phyloP scores from a whole-genome alignment of 1,140 invertebrate species.

The Oncopeltus fasciatus region DNA sequence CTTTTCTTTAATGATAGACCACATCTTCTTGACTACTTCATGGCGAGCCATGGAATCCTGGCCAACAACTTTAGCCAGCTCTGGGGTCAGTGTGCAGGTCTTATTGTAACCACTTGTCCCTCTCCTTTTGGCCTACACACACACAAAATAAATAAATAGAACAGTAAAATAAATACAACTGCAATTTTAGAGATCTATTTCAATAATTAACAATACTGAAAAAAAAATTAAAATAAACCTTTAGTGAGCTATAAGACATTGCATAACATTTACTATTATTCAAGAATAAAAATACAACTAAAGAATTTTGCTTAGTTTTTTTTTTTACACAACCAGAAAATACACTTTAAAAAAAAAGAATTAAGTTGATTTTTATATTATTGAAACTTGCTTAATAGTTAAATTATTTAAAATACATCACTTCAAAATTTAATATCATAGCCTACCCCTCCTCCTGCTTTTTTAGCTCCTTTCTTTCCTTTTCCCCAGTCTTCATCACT shows the following conservation, averaged over 20 bases:
- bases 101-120: constrained; percentile 62
- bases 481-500: constrained; percentile 66
- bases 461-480: constrained; percentile 36
- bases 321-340: too few relatives aligned
- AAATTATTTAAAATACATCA: neutral
- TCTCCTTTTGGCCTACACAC: constrained; percentile 31
- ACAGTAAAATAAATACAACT: too few relatives aligned
- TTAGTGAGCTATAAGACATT: too few relatives aligned
- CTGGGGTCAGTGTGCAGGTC: constrained; percentile 67
- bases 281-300: too few relatives aligned
- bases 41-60: constrained; percentile 72
- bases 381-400: neutral
- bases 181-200: too few relatives aligned
- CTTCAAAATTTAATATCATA: too few relatives aligned
- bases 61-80: constrained; percentile 71
- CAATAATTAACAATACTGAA: too few relatives aligned
- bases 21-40: constrained; percentile 84
- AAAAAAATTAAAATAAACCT: too few relatives aligned
- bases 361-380: neutral
- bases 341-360: too few relatives aligned
- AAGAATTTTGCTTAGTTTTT: too few relatives aligned
- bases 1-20: constrained; percentile 82
- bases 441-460: constrained; percentile 25
- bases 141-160: too few relatives aligned
- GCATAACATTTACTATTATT: too few relatives aligned